Conservation (phyloP, 1,140 invertebrate species). For the Mycetomoellerius zeteki region DNA sequence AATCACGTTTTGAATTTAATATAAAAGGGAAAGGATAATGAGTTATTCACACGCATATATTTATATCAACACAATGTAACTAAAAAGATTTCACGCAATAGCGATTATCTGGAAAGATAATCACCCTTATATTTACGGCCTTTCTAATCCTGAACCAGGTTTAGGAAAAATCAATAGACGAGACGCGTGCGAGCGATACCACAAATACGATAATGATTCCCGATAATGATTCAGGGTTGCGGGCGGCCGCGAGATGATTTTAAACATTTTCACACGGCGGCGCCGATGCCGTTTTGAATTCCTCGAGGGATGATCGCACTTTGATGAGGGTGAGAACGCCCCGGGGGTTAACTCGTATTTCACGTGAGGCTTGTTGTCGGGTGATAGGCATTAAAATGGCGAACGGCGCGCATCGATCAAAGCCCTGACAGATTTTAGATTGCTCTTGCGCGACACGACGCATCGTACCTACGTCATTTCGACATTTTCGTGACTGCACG, state of each 20-base stretch:
- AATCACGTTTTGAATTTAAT: not conserved
- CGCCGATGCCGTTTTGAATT: constrained; percentile 82
- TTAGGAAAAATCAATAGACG: constrained; percentile 39
- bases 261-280: constrained; percentile 81
- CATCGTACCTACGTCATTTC: constrained; percentile 64
- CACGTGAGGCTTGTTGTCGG: constrained; percentile 83
- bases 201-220: constrained; percentile 66
- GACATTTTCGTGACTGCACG: constrained; percentile 73
- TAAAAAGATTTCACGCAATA: constrained; percentile 22
- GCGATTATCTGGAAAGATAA: constrained; percentile 32
- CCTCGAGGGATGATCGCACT: constrained; percentile 83
- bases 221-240: constrained; percentile 65
- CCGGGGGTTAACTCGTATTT: constrained; percentile 84
- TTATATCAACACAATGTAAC: not conserved
- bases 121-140: constrained; percentile 8
- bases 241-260: constrained; percentile 70
- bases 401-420: constrained; percentile 86
- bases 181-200: constrained; percentile 4
- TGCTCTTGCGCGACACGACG: constrained; percentile 75
- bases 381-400: constrained; percentile 86
- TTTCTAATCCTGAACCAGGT: not conserved
- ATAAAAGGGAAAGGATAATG: not conserved
- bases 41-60: not conserved
- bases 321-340: constrained; percentile 83
- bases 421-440: constrained; percentile 86